Conservation (phyloP, 1,140 invertebrate genomes). For the Aphidius gifuensis region DNA sequence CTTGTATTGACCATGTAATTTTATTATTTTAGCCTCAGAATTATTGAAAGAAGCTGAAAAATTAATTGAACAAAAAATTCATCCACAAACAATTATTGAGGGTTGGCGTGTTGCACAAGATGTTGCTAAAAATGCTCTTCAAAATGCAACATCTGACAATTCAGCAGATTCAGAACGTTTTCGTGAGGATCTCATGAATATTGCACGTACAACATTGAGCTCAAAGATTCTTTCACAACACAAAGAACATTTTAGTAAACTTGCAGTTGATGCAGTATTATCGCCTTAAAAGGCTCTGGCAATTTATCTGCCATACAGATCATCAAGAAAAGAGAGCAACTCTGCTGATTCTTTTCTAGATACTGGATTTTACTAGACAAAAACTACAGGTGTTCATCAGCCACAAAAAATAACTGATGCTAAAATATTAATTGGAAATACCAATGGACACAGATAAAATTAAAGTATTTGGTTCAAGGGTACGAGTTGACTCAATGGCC, state of each 20-base stretch:
- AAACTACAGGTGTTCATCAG: constrained; percentile 87
- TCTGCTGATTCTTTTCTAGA: constrained; percentile 92
- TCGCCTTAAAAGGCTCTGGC: constrained; percentile 88
- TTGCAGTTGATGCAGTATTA: constrained; percentile 95
- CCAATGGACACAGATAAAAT: constrained; percentile 99
- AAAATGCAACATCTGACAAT: constrained; percentile 76
- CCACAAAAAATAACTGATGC: constrained; percentile 76
- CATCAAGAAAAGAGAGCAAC: constrained; percentile 92
- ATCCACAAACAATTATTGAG: constrained; percentile 96
- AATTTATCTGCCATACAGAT: constrained; percentile 96
- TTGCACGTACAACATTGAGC: constrained; percentile 95
- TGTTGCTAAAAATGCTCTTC: constrained; percentile 80
- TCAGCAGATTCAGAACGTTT: constrained; percentile 78
- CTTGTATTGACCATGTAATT: not conserved
- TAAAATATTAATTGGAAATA: constrained; percentile 98
- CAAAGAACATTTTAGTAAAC: constrained; percentile 93
- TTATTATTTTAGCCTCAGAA: constrained; percentile 73
- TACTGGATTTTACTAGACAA: constrained; percentile 98
- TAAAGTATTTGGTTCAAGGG: constrained; percentile 98
- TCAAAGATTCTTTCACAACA: constrained; percentile 98
- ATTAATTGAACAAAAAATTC: constrained; percentile 89
- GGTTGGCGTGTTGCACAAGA: constrained; percentile 89
- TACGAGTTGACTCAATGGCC: constrained; percentile 95
- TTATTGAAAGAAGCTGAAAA: constrained; percentile 93
- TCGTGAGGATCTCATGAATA: constrained; percentile 89